Evolutionary conservation across 2,113 vertebrate species (phyloP).

Genomic region (Sterrhoptilus dennistouni): DNA sequence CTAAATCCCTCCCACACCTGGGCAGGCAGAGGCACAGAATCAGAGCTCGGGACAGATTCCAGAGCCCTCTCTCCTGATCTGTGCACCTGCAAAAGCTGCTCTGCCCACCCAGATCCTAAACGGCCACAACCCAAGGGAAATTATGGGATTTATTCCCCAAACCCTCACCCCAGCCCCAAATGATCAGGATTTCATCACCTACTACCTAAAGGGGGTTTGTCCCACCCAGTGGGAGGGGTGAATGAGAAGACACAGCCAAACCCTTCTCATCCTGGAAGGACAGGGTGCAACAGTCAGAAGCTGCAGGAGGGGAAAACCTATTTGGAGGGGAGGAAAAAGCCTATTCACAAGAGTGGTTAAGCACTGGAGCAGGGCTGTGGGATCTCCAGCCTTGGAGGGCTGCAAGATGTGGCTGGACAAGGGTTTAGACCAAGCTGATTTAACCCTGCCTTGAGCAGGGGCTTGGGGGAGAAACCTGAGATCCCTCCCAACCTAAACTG

Average conservation of each 20-base stretch:
- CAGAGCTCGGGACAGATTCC: neutral
- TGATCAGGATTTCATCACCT: rapidly evolving
- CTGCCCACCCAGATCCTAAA: neutral
- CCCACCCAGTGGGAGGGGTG: neutral
- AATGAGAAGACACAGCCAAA: neutral
- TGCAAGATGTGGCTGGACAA: neutral
- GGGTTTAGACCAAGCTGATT: neutral
- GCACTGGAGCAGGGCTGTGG: constrained; percentile 35
- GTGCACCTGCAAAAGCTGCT: neutral
- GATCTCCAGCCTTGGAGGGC: neutral
- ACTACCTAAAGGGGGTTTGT: neutral
- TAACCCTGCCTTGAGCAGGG: neutral
- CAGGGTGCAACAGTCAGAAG: neutral
- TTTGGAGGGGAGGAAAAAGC: neutral
- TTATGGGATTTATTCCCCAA: neutral
- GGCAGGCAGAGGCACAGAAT: neutral
- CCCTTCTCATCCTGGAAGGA: neutral
- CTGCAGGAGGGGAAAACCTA: neutral
- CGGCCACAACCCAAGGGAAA: neutral
- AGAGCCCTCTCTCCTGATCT: neutral
- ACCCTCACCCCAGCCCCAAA: neutral
- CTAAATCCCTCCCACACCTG: neutral
- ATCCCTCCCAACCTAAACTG: neutral
- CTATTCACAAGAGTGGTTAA: constrained; percentile 39
- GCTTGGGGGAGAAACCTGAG: neutral